These are phyloP conservation scores for Osmoderma eremita DNA, from an alignment of 2,888 invertebrate species.

Conservation along the genomic window DNA sequence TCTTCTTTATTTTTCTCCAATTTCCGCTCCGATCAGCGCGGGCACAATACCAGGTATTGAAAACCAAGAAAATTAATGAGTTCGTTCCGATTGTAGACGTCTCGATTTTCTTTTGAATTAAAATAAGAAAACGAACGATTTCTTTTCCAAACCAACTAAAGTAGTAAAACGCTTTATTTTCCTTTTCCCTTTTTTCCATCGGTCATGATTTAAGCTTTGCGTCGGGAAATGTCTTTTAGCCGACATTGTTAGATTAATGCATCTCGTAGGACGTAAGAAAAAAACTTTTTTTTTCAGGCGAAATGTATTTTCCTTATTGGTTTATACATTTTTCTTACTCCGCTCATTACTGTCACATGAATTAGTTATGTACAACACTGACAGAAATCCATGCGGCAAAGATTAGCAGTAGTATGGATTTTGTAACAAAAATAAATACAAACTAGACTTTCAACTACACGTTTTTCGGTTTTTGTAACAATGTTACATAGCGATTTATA, in stretches of 20 bases:
- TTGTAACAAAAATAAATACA: too few relatives aligned
- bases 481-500: too few relatives aligned
- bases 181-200: conserved; percentile 22
- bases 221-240: conserved; percentile 26
- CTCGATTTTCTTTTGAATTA: conserved; percentile 49
- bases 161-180: conserved; percentile 39
- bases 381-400: too few relatives aligned
- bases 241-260: conserved; percentile 29
- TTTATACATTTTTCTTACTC: too few relatives aligned
- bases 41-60: conserved; percentile 52
- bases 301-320: too few relatives aligned
- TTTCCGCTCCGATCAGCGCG: conserved; percentile 51
- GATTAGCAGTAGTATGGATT: too few relatives aligned
- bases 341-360: too few relatives aligned
- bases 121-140: conserved; percentile 44
- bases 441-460: too few relatives aligned
- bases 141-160: conserved; percentile 38
- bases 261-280: not conserved
- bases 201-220: conserved; percentile 21
- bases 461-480: too few relatives aligned
- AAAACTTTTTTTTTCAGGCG: too few relatives aligned
- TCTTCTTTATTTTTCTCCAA: conserved; percentile 49
- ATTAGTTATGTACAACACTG: too few relatives aligned
- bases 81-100: conserved; percentile 46
- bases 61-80: conserved; percentile 54